phyloP scores from a whole-genome alignment of 2,797 vertebrate genomes.

The Aphelocoma californica region DNA sequence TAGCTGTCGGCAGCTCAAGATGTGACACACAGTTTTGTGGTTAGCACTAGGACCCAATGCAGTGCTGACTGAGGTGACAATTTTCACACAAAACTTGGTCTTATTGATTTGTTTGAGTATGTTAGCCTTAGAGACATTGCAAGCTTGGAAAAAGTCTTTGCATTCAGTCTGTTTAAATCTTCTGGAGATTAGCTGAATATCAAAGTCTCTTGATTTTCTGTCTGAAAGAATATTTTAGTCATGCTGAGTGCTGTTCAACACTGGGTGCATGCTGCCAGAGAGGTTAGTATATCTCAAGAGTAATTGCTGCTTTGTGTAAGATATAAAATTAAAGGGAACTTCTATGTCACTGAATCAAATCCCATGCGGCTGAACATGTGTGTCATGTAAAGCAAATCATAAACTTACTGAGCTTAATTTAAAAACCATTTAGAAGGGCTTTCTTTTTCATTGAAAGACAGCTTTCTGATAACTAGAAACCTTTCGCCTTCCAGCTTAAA shows the following conservation, averaged over 20 bases:
- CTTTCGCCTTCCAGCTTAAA: conserved; percentile 21
- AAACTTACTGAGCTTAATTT: neutral
- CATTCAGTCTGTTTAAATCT: neutral
- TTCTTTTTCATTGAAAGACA: conserved; percentile 13
- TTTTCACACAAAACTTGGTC: neutral
- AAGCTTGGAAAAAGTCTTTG: neutral
- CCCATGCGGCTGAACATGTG: neutral
- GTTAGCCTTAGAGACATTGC: neutral
- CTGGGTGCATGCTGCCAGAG: neutral
- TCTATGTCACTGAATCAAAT: neutral
- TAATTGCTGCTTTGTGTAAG: neutral
- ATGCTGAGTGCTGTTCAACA: neutral
- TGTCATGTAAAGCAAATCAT: neutral
- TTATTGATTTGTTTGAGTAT: neutral
- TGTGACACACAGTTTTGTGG: neutral
- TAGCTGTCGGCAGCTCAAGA: neutral
- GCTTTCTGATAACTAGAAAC: conserved; percentile 40
- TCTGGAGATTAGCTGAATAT: neutral
- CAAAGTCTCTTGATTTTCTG: neutral
- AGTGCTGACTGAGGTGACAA: neutral
- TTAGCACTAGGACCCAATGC: neutral
- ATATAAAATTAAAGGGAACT: neutral
- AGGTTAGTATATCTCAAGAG: neutral
- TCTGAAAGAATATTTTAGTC: neutral
- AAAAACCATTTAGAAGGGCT: neutral